phyloP scores from a whole-genome alignment of 2,888 invertebrate genomes.

The Microplitis deprimator region DNA sequence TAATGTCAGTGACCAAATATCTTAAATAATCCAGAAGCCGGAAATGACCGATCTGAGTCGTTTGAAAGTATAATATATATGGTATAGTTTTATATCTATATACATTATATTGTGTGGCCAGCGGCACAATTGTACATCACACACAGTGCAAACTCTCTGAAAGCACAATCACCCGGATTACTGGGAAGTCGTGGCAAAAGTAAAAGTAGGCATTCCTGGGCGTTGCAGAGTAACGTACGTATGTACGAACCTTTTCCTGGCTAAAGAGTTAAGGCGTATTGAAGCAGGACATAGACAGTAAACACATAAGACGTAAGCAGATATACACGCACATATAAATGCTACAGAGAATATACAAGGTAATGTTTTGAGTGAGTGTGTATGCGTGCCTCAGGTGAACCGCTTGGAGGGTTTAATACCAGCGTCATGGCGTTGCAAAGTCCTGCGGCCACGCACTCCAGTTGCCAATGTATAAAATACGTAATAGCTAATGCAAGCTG shows the following conservation, averaged over 20 bases:
- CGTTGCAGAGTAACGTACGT: constrained; percentile 19
- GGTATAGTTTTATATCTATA: not conserved
- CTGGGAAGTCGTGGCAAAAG: constrained; percentile 55
- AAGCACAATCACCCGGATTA: constrained; percentile 42
- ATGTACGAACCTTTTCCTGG: not conserved
- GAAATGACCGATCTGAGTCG: not conserved
- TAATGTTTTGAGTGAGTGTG: not conserved
- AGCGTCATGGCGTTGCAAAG: constrained; percentile 5
- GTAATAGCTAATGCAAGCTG: constrained; percentile 36
- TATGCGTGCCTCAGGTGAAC: constrained; percentile 36
- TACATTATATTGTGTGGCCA: not conserved
- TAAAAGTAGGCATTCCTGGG: constrained; percentile 60
- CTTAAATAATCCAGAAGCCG: not conserved
- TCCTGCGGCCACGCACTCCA: not conserved
- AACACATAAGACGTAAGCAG: not conserved
- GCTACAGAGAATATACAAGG: not conserved
- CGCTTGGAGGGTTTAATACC: constrained; percentile 30
- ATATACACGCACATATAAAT: not conserved
- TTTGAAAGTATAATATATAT: constrained; percentile 1
- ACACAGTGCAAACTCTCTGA: not conserved
- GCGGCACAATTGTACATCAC: not conserved
- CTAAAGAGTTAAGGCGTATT: constrained; percentile 5
- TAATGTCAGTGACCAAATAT: not conserved
- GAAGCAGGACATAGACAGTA: constrained; percentile 7
- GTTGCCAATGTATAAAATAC: constrained; percentile 27